Percentiles rank a stretch among this genome's conserved stretches.
Conservation (phyloP, 2,797 vertebrate genomes). For the Vultur gryphus region DNA sequence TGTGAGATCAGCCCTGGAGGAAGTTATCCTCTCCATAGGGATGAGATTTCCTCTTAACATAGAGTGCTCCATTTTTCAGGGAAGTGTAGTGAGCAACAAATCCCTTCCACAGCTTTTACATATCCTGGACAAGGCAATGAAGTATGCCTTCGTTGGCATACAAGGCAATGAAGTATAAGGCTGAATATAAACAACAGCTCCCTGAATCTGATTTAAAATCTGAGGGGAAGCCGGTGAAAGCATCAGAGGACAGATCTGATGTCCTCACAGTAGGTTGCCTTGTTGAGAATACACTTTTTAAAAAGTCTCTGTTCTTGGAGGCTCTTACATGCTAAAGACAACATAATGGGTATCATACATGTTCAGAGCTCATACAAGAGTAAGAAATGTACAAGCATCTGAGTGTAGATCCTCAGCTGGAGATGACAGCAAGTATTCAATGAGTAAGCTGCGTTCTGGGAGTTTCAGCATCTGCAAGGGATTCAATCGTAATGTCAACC, state of each 20-base stretch:
- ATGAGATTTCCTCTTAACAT: background rate
- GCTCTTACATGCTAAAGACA: background rate
- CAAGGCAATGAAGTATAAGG: background rate
- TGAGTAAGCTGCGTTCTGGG: background rate
- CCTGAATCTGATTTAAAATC: background rate
- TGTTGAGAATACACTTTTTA: background rate
- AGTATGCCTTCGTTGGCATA: background rate
- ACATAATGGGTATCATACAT: background rate
- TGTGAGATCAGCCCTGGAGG: constrained; percentile 1
- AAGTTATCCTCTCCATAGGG: background rate
- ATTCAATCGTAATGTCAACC: background rate
- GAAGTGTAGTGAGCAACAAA: background rate
- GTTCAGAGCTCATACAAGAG: background rate
- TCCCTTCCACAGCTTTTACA: background rate
- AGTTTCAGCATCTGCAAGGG: background rate
- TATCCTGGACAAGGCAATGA: background rate
- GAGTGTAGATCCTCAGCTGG: background rate
- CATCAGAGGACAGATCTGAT: background rate
- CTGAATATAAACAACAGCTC: background rate
- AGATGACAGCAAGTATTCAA: background rate
- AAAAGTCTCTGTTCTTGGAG: background rate
- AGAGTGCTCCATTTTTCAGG: background rate
- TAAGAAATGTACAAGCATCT: background rate
- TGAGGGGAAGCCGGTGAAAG: background rate
- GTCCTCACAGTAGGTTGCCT: background rate